Base-by-base conservation (phyloP, 2,797 vertebrate species). In the Phalloptychus januarius region DNA sequence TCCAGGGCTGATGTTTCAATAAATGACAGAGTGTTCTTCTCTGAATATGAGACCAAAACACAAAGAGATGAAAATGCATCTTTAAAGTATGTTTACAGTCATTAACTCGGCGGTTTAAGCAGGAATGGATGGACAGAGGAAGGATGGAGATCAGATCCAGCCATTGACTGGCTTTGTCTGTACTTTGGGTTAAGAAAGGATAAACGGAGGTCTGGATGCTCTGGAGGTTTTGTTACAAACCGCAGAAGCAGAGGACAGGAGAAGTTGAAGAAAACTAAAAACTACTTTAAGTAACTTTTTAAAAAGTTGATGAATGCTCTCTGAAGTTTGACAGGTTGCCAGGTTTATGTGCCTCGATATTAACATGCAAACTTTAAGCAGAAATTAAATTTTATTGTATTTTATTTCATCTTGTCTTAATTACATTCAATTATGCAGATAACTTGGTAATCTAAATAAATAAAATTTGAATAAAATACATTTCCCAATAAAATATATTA, bases 1-100 rank as follows among this genome's bases (percentile, higher is more conserved):
- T 99, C 98, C 96, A 99, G 91, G 72, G 98, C 98, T 0, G 98
- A 99, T 3, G 98, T 99, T 92, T 99, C 98, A 89, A 99, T 99
- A 88, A 99, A 99, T 31, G 98, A 99, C 77, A 99, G 87, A 16
- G 95, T 97, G 94, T 99, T 99, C 89, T 98, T 99, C 93, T 99
- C 98, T 92, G 72, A 67, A 20, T 8, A 38, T 5, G 4, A 48
- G 69, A 65, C 0, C 0, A 61, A 0, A 70, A 15, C 5, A 44
- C 40, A 33, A 23, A 46, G 28, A 11, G 13, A 42, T 36, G 11
- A 56, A 42, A 16, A 16, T 36, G 25, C 13, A 20, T 28, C 0
- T 42, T 38, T 73, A 5, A 65, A 65, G 20, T 20, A 11, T 23
- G 48, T 36, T 65, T 25, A 13, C 10, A 25, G 63, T 3, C 13